A percentile compares a stretch with the other conserved stretches of the same genome.
Evolutionary conservation across 2,797 vertebrate genomes (phyloP).

Genomic region (Mus spretus): DNA sequence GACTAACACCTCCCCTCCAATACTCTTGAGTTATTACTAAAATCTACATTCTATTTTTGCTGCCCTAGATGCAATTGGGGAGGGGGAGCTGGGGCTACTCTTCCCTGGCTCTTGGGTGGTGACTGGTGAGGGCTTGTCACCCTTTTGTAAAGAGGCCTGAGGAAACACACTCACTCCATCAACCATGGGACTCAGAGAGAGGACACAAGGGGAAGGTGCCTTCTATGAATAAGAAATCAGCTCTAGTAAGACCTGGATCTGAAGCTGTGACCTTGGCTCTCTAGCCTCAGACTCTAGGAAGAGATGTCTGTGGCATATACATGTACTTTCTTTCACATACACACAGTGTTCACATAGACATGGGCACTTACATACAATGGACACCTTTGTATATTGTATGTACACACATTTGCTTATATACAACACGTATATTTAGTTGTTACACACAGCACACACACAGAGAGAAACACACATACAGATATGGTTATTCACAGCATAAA

Average conservation of each 20-base stretch:
- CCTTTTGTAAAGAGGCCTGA: not conserved
- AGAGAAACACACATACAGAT: not conserved
- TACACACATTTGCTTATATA: not conserved
- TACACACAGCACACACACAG: not conserved
- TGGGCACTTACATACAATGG: not conserved
- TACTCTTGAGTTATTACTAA: not conserved
- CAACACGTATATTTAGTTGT: not conserved
- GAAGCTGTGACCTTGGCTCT: not conserved
- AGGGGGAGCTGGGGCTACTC: too few species aligned
- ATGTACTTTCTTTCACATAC: not conserved
- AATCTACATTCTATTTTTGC: not conserved
- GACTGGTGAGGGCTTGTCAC: rapidly evolving
- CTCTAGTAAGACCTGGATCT: not conserved
- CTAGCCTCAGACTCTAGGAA: not conserved
- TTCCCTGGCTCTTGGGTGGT: not conserved
- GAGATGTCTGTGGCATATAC: not conserved
- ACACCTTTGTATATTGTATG: not conserved
- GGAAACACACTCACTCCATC: not conserved
- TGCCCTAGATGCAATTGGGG: not conserved
- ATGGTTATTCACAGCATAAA: not conserved
- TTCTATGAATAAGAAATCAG: not conserved
- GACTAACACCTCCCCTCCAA: not conserved
- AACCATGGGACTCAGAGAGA: not conserved
- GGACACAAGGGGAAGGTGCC: not conserved
- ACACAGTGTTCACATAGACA: not conserved